Percentiles rank a stretch among this genome's conserved stretches.
These are phyloP conservation scores for Nymphicus hollandicus DNA, from an alignment of 2,113 vertebrate species.

Conservation along the genomic window DNA sequence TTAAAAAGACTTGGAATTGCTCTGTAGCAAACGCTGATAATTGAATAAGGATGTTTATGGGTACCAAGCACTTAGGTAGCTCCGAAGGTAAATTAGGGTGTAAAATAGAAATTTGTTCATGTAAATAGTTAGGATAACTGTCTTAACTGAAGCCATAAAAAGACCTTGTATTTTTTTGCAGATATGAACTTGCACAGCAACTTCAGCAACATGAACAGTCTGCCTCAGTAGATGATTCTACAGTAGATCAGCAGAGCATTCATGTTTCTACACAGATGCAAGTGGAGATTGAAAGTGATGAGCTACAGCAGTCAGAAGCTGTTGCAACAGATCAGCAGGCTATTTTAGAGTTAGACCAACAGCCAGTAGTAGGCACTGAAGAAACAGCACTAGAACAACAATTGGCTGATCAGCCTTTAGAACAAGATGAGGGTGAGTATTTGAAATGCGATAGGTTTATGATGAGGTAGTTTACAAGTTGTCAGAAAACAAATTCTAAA, in stretches of 20 bases:
- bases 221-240: conserved; percentile 76
- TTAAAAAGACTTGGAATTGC: background rate
- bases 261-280: conserved; percentile 84
- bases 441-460: background rate
- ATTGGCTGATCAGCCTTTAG: conserved; percentile 80
- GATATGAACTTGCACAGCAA: conserved; percentile 95
- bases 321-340: conserved; percentile 77
- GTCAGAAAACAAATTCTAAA: background rate
- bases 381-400: conserved; percentile 79
- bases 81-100: background rate
- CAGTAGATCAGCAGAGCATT: conserved; percentile 74
- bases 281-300: conserved; percentile 83
- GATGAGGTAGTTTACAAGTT: background rate
- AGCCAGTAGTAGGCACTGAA: conserved; percentile 81
- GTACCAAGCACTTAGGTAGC: background rate
- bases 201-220: conserved; percentile 85
- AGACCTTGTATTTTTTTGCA: conserved; percentile 39
- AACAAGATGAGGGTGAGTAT: conserved; percentile 84
- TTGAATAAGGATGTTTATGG: background rate
- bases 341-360: conserved; percentile 85
- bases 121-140: background rate
- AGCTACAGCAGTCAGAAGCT: conserved; percentile 74
- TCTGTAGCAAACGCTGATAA: background rate
- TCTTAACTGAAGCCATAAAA: background rate
- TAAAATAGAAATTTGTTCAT: background rate